Base-by-base conservation (phyloP, 2,888 invertebrate species). In the Chrysopilus asiliformis region DNA sequence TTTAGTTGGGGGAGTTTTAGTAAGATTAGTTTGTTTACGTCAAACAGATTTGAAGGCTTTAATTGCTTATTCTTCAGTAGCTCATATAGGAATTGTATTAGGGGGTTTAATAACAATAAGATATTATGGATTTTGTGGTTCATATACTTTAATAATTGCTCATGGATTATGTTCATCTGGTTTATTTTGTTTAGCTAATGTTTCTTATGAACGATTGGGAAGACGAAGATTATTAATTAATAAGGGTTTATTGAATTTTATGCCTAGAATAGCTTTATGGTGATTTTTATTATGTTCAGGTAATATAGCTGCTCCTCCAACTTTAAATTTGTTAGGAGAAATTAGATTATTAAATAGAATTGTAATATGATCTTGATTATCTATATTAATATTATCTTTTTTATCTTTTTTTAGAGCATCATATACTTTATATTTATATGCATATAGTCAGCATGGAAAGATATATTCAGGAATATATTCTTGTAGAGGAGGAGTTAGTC, bases 31-130 rank as follows among this genome's bases (percentile, higher is more conserved):
- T 47, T 78, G 77, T 73, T 66, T 79, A 56, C 70, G 69, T 45
- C 75, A 79, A 56, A 64, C 67, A 36, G 80, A 80, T 70, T 66
- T 79, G 58, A 80, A 79, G 50, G 66, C 72, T 45, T 69, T 79
- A 65, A 74, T 80, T 69, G 79, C 79, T 57, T 79, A 79, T 67
- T 79, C 77, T 46, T 80, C 79, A 24, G 72, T 80, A 0, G 69
- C 71, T 47, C 79, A 81, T 67, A 79, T 80, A 62, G 68, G 72
- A 7, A n/a, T n/a, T n/a, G 70, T 75, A 15, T 64, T 78, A 57
- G 49, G 66, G 0, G 71, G 71, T 0, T 54, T 76, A 56, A 64
- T 74, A 53, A 68, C 70, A 34, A 58, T 72, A 56, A 68, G 56
- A 58, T 65, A 65, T 61, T 70, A 67, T 40, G 71, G 72, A 0